Percentiles rank a stretch among this genome's conserved stretches.
These are phyloP conservation scores for Edolisoma coerulescens DNA, from an alignment of 2,113 vertebrate species.

Conservation along the genomic window DNA sequence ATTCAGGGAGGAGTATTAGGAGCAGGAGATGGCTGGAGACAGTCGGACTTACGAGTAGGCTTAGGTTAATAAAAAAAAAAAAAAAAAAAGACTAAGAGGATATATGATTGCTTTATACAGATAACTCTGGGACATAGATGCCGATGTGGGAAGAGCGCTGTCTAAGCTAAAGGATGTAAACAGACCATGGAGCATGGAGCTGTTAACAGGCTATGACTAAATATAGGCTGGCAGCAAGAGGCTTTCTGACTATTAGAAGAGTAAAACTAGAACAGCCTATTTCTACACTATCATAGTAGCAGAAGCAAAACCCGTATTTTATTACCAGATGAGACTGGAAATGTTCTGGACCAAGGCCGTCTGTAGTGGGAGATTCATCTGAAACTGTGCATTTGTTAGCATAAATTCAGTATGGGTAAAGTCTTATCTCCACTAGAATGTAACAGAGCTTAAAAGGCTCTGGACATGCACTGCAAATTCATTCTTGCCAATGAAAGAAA, in stretches of 20 bases:
- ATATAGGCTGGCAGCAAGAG: neutral
- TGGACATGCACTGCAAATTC: neutral
- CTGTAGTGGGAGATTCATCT: neutral
- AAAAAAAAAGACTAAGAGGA: neutral
- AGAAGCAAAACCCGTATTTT: accelerated
- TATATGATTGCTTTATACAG: neutral
- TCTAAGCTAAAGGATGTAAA: neutral
- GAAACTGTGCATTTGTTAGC: neutral
- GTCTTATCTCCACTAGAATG: neutral
- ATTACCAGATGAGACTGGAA: neutral
- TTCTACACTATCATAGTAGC: neutral
- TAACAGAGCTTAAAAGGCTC: neutral
- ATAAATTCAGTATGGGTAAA: neutral
- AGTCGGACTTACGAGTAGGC: accelerated
- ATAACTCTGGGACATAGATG: neutral
- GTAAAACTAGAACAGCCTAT: neutral
- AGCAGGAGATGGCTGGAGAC: neutral
- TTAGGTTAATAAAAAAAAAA: neutral
- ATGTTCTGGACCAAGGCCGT: neutral
- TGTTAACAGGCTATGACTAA: neutral
- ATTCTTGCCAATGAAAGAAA: neutral
- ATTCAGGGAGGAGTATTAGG: neutral
- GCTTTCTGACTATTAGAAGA: neutral
- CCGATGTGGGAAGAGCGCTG: neutral
- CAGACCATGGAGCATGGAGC: neutral